A percentile compares a stretch with the other conserved stretches of the same genome.
Evolutionary conservation across 2,797 vertebrate genomes (phyloP).

Genomic region (Chelmon rostratus): DNA sequence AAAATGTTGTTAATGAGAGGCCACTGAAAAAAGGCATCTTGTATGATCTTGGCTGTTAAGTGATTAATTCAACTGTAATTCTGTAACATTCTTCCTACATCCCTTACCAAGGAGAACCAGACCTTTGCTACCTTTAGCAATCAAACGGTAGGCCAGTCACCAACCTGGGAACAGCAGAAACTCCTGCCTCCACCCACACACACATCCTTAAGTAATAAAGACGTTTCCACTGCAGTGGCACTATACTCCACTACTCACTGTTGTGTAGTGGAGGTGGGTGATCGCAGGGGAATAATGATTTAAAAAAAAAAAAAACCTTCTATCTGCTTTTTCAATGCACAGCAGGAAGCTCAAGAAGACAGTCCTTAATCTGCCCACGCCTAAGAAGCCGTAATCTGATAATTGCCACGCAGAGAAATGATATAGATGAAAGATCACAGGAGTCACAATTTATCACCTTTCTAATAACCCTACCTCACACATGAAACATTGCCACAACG

Average conservation of each 20-base stretch:
- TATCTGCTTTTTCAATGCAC: conserved; percentile 48
- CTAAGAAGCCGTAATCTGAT: conserved; percentile 38
- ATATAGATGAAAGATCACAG: conserved; percentile 51
- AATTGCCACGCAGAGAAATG: conserved; percentile 30
- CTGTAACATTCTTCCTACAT: background rate
- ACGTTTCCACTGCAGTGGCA: conserved; percentile 40
- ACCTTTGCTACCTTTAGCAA: conserved; percentile 35
- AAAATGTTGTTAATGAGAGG: background rate
- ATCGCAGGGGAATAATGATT: conserved; percentile 33
- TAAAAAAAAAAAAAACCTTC: conserved; percentile 16
- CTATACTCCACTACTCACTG: conserved; percentile 17
- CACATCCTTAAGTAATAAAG: conserved; percentile 53
- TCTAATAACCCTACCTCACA: conserved; percentile 21
- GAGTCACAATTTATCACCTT: conserved; percentile 27
- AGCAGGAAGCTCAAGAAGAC: conserved; percentile 26
- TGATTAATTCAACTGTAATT: conserved; percentile 17
- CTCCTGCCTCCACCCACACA: conserved; percentile 58
- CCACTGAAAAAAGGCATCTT: conserved; percentile 9
- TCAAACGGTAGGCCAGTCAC: conserved; percentile 44
- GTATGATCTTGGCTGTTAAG: conserved; percentile 13
- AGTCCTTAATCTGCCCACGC: conserved; percentile 34
- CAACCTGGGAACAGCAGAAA: conserved; percentile 39
- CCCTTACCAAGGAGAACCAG: conserved; percentile 2
- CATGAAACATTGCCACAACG: background rate
- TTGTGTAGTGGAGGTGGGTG: conserved; percentile 33